Evolutionary conservation across 2,113 vertebrate genomes (phyloP).

Genomic region (Lipotes vexillifer): DNA sequence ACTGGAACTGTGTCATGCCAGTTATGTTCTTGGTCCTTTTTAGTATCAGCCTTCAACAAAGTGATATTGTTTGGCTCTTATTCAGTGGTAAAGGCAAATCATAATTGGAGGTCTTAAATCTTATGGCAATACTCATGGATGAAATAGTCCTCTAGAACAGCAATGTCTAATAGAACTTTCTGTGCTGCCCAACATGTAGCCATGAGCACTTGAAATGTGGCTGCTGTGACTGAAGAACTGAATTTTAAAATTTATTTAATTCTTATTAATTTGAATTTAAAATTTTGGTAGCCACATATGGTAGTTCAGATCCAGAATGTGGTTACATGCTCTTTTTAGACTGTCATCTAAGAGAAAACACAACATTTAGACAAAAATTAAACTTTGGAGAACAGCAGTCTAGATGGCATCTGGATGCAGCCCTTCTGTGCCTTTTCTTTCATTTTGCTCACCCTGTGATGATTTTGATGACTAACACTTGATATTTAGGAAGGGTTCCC

Average conservation of each 20-base stretch:
- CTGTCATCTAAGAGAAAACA: neutral
- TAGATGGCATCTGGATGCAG: neutral
- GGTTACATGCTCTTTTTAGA: neutral
- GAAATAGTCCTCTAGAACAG: too few species aligned
- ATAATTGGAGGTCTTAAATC: neutral
- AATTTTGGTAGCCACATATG: neutral
- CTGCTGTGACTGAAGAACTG: neutral
- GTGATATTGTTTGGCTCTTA: neutral
- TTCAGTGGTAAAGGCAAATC: neutral
- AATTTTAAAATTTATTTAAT: neutral
- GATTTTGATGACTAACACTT: neutral
- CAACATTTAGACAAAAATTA: neutral
- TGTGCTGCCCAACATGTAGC: neutral
- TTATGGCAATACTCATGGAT: neutral
- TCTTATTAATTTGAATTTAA: neutral
- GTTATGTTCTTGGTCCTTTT: neutral
- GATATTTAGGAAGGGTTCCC: neutral
- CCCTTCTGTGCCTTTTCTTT: neutral
- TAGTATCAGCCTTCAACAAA: neutral
- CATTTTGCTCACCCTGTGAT: neutral
- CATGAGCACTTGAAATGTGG: neutral
- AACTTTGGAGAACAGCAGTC: neutral
- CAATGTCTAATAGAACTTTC: too few species aligned
- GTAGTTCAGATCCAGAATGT: neutral
- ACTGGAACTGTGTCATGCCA: fast-evolving